Conservation (phyloP, 1,140 invertebrate species). For the Euura saliciscinereae region DNA sequence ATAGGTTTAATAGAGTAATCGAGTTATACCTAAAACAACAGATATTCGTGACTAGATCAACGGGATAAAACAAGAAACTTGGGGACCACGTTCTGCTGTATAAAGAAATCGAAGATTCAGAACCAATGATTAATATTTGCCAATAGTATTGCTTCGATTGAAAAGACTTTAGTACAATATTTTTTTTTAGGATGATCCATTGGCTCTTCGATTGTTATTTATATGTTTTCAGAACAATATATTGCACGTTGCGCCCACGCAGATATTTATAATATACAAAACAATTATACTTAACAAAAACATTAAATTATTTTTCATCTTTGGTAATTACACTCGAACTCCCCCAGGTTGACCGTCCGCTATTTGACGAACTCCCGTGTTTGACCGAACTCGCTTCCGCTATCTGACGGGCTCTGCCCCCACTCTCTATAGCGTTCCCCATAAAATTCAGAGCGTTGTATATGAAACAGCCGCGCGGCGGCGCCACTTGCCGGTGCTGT, state of each 20-base stretch:
- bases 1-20: background rate
- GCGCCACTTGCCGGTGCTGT: too few relatives aligned
- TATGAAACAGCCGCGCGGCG: too few relatives aligned
- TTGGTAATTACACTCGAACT: background rate
- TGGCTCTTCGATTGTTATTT: too few relatives aligned
- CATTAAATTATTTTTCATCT: constrained; percentile 3
- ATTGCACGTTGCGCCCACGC: too few relatives aligned
- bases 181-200: too few relatives aligned
- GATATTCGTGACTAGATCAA: background rate
- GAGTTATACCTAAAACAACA: background rate
- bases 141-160: background rate
- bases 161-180: background rate
- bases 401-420: too few relatives aligned
- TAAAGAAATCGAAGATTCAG: background rate
- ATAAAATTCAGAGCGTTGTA: too few relatives aligned
- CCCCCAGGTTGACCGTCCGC: too few relatives aligned
- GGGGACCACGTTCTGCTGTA: background rate
- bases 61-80: background rate
- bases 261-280: constrained; percentile 17
- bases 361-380: too few relatives aligned
- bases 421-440: too few relatives aligned
- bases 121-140: background rate
- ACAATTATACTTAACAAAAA: constrained; percentile 6
- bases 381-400: too few relatives aligned
- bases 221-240: too few relatives aligned